Evolutionary conservation across 2,797 vertebrate species (phyloP), one percentile per base, ranked within the genome.

Genomic region (Nyctalus aviator): DNA sequence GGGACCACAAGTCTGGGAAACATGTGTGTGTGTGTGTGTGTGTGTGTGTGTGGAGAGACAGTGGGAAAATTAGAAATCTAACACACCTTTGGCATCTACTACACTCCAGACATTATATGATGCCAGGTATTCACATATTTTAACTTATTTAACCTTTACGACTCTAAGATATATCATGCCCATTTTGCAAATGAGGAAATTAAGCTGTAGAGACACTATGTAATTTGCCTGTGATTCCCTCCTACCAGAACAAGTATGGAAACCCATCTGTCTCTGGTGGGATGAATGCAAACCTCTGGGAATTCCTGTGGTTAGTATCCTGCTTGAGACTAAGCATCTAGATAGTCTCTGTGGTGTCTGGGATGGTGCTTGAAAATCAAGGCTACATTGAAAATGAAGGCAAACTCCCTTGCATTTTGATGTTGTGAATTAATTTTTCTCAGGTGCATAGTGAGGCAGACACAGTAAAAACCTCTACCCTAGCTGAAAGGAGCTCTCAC

Each of bases 401-500:
- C 15, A 27, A 27, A 15, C 14, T 59, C 32, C 18, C 41, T 81
- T 41, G 46, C 32, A 21, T 25, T 41, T 44, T 46, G 50, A 82
- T 71, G 73, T n/a, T 27, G 6, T 21, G 32, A 27, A 11, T 53
- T 35, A 8, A 2, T n/a, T 81, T 89, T 75, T 69, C 57, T 64
- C 17, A 35, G 64, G 72, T 48, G 25, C 5, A 3, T n/a, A 66
- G 23, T 55, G 44, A 57, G 15, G 37, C 5, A 30, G 64, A 41
- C 14, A 20, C 10, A 35, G 27, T 18, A 41, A 44, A 21, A 66
- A 5, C 30, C 68, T 64, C 30, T 37, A 25, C 46, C 2, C 35
- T 25, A 0, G 21, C 0, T 3, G 23, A 2, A 6, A 8, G 30
- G 35, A 10, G 2, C 20, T 35, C 3, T 69, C 2, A 3, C 18